These are phyloP conservation scores for Acholoe squamosa DNA, from an alignment of 2,888 invertebrate genomes.

Conservation along the genomic window DNA sequence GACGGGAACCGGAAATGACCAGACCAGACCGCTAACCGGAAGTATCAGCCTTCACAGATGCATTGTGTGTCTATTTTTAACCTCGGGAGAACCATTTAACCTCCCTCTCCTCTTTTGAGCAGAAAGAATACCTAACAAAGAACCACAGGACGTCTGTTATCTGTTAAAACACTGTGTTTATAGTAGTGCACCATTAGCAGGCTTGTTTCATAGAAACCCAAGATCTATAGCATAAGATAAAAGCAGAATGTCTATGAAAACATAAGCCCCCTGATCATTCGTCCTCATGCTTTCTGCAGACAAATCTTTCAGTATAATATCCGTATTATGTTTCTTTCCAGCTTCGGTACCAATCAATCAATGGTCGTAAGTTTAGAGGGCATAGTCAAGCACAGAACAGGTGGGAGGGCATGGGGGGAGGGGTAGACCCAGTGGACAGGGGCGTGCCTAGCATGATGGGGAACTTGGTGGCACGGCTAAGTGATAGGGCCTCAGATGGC, in stretches of 20 bases:
- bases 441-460: not conserved
- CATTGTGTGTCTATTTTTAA: not conserved
- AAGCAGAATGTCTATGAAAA: too few relatives aligned
- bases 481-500: constrained; percentile 33
- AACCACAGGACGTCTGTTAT: too few relatives aligned
- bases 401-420: not conserved
- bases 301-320: not conserved
- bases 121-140: too few relatives aligned
- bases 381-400: not conserved
- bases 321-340: not conserved
- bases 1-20: too few relatives aligned
- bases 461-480: not conserved
- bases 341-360: not conserved
- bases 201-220: too few relatives aligned
- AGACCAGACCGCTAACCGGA: too few relatives aligned
- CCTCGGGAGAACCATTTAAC: not conserved
- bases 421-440: not conserved
- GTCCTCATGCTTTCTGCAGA: too few relatives aligned
- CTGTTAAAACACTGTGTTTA: too few relatives aligned
- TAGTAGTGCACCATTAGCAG: too few relatives aligned
- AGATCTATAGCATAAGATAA: too few relatives aligned
- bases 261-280: too few relatives aligned
- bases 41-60: not conserved
- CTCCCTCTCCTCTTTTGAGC: too few relatives aligned
- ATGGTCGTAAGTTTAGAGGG: not conserved